Conservation (phyloP, 2,888 invertebrate species). For the Polydrusus pterygomalis region DNA sequence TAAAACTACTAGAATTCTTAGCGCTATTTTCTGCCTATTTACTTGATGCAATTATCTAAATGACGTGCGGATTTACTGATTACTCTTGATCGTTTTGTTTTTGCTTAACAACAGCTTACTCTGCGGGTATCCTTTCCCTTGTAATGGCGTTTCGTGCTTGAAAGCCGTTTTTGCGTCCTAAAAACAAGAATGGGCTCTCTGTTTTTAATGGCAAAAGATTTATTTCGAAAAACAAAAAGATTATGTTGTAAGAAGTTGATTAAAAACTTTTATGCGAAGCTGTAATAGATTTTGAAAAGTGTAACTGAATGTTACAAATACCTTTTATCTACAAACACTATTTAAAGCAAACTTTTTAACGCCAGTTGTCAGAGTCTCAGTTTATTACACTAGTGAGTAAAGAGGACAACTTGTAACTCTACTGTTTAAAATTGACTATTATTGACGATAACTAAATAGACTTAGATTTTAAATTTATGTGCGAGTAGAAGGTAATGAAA, state of each 20-base stretch:
- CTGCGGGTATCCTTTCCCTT: slow-evolving; percentile 17
- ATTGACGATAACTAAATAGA: no score
- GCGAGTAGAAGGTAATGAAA: no score
- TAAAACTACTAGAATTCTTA: no score
- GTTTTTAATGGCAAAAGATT: slow-evolving; percentile 16
- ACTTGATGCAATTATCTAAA: slow-evolving; percentile 12
- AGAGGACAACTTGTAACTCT: no score
- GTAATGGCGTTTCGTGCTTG: slow-evolving; percentile 14
- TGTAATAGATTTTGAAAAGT: no score
- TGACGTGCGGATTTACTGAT: slow-evolving; percentile 20
- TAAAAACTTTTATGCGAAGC: neutral
- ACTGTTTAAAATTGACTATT: no score
- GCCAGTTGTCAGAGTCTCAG: no score
- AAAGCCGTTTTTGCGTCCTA: neutral
- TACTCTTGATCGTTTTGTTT: slow-evolving; percentile 22
- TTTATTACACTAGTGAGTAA: no score
- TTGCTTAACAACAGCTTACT: slow-evolving; percentile 1
- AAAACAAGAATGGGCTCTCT: neutral
- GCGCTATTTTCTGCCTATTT: neutral
- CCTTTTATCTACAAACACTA: no score
- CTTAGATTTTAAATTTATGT: no score
- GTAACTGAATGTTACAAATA: no score
- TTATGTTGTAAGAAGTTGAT: neutral
- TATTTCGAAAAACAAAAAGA: slow-evolving; percentile 10
- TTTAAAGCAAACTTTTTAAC: no score